Base-by-base conservation (phyloP, 2,888 invertebrate species). In the Calliopum simillimum region DNA sequence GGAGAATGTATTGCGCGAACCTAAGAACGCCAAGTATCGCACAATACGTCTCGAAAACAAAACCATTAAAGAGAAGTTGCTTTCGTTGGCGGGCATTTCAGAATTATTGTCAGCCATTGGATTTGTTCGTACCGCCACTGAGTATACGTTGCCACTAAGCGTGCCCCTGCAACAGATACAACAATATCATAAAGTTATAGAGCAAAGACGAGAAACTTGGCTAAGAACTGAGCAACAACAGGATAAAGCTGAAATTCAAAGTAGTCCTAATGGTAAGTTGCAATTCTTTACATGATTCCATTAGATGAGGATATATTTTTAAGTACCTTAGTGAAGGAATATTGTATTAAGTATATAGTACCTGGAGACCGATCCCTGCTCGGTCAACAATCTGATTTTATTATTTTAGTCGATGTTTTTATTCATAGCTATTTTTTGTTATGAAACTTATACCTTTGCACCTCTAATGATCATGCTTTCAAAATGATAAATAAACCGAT, bases 1-100 rank as follows among this genome's bases (percentile, higher is more conserved):
- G 41, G 84, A 86, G 63, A 86, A 86, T 77, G 79, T 86, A 49
- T 78, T 86, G 14, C 81, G 77, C 14, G 83, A 86, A 69, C 86
- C 86, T 4, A 76, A 77, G 2, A 85, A 86, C 71, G 68, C 73
- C 0, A 86, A 85, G 76, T 86, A 80, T 76, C 82, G 86, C 3
- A 81, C 79, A 11, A 84, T 86, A 67, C 81, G 84, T 4, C 69
- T 81, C 11, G 85, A 84, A 70, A 86, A 86, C 77, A 83, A 84
- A 74, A 76, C 80, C 6, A 86, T 86, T 66, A 83, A 83, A 56
- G 82, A 85, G 4, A 86, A 86, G 69, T 71, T 86, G 41, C 74
- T 84, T 2, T 78, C 81, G 2, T 51, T 86, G 25, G 73, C 77
- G 33, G 86, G 86, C 14, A 80, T 80, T 51, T 80, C 79, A 13